Evolutionary conservation across 2,113 vertebrate genomes (phyloP), one percentile per base, ranked within the genome.

Genomic region (Ranitomeya imitator): DNA sequence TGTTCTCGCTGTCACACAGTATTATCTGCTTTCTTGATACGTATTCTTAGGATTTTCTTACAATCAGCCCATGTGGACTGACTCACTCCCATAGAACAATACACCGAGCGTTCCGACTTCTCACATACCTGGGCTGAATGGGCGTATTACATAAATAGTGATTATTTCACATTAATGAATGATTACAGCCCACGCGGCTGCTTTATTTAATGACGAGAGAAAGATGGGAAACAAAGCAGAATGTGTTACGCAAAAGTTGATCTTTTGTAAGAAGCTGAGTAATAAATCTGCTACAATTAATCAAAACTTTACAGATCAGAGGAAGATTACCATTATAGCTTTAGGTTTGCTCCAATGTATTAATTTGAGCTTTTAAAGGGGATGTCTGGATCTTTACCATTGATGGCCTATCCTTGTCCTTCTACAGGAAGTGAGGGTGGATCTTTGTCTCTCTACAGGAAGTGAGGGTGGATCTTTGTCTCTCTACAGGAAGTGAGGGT

Each of bases 81-180:
- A 76, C 73, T 76, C 73, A 76, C 12, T 76, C 73, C 2, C 13
- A 45, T 10, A 45, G 71, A 45, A 76, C 45, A 76, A 76, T 52
- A 76, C 15, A 3, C 45, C 8, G 69, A 73, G 31, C 16, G 69
- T 6, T 52, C 45, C 12, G 73, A 52, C 73, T 21, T 76, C 73
- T 45, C 73, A 76, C 73, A 52, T 76, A 76, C 73, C 73, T 76
- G 73, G 3, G 18, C 45, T 76, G 73, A 76, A 76, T 76, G 73
- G 23, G 11, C 52, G 9, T 16, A 76, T 76, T 76, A 45, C 4
- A 45, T 52, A 21, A 51, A 18, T 52, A 37, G 37, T 52, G 73
- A 52, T 76, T 76, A 76, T 76, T 76, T 76, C 73, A 76, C 73
- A 51, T 52, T 76, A 76, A 51, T 51, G 37, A 76, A 19, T 76